These are phyloP conservation scores for Alfaro cultratus DNA, from an alignment of 2,797 vertebrate species.

Conservation along the genomic window DNA sequence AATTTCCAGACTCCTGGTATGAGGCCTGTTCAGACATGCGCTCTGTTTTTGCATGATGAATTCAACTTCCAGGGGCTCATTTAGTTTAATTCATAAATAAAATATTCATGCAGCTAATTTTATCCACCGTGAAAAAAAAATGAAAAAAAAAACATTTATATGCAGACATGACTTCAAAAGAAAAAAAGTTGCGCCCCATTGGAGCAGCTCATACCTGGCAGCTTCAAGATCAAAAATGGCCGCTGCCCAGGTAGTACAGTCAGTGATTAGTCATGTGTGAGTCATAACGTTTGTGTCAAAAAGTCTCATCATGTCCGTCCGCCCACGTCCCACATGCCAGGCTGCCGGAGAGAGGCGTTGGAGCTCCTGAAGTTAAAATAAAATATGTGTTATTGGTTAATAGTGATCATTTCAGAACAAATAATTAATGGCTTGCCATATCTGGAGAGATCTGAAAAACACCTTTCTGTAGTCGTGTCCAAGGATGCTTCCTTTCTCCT, in stretches of 20 bases:
- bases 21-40: constrained; percentile 34
- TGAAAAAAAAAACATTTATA: constrained; percentile 3
- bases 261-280: constrained; percentile 71
- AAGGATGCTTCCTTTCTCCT: constrained; percentile 32
- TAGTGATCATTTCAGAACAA: constrained; percentile 27
- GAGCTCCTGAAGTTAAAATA: constrained; percentile 18
- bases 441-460: constrained; percentile 53
- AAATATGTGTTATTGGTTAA: constrained; percentile 23
- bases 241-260: constrained; percentile 67
- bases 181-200: background rate
- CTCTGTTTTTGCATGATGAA: constrained; percentile 48
- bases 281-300: constrained; percentile 70
- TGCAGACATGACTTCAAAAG: constrained; percentile 56
- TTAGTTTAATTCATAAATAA: constrained; percentile 52
- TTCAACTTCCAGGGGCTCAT: constrained; percentile 38
- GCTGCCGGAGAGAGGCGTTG: constrained; percentile 29
- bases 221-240: constrained; percentile 67
- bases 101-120: constrained; percentile 74
- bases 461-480: constrained; percentile 50
- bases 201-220: constrained; percentile 55
- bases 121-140: constrained; percentile 51
- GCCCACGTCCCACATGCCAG: constrained; percentile 70
- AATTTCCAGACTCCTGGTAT: constrained; percentile 98
- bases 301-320: constrained; percentile 62
- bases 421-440: constrained; percentile 17